Conservation (phyloP, 1,140 invertebrate species). For the Eueides isabella region DNA sequence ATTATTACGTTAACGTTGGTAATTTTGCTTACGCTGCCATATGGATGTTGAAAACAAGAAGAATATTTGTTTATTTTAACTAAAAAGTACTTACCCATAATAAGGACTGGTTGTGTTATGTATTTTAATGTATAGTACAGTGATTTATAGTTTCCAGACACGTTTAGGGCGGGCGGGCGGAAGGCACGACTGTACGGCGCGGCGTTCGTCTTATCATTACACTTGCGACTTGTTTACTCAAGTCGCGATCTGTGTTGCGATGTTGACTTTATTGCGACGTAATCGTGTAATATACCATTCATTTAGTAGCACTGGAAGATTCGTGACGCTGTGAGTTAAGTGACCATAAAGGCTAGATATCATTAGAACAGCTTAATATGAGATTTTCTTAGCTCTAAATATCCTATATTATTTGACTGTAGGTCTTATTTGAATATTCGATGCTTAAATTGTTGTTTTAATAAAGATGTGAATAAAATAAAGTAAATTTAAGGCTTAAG, state of each 20-base stretch:
- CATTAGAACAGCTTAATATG: not conserved
- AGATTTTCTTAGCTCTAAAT: not conserved
- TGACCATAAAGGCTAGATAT: slow-evolving; percentile 27
- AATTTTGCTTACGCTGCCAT: slow-evolving; percentile 28
- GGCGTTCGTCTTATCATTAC: slow-evolving; percentile 68
- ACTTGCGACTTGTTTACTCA: slow-evolving; percentile 64
- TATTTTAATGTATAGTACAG: slow-evolving; percentile 20
- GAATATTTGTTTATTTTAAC: not conserved
- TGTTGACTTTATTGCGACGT: slow-evolving; percentile 69
- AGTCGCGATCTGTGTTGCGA: slow-evolving; percentile 56
- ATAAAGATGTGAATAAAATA: not conserved
- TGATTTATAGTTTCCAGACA: slow-evolving; percentile 43
- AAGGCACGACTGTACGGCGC: slow-evolving; percentile 63
- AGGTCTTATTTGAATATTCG: not conserved
- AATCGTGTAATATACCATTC: slow-evolving; percentile 50
- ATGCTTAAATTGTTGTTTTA: not conserved
- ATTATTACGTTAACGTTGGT: not conserved
- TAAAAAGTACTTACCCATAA: slow-evolving; percentile 54
- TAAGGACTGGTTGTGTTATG: slow-evolving; percentile 18
- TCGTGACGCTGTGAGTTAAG: slow-evolving; percentile 20
- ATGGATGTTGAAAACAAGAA: slow-evolving; percentile 26
- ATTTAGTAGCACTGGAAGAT: slow-evolving; percentile 37
- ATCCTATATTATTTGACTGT: not conserved
- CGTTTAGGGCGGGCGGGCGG: slow-evolving; percentile 63
- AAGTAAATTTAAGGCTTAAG: too few relatives aligned